Evolutionary conservation across 2,888 invertebrate species (phyloP).

Genomic region (Amblyjoppa proteus): DNA sequence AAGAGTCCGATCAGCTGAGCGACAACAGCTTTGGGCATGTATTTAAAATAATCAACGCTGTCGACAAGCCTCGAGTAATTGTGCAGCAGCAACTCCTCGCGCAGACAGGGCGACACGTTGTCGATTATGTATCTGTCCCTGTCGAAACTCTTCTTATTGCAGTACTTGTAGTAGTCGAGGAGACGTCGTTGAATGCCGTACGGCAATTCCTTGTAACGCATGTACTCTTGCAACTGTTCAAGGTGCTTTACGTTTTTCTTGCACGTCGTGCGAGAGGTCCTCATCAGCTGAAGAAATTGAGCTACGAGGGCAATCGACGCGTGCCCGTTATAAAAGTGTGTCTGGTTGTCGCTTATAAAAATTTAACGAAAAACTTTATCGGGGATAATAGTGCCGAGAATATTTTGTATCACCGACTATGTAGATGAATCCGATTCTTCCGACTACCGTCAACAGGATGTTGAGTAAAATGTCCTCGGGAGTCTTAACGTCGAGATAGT

Average conservation of each 20-base stretch:
- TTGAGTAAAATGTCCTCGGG: constrained; percentile 80
- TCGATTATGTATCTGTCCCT: constrained; percentile 83
- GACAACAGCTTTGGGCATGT: constrained; percentile 80
- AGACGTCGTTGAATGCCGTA: constrained; percentile 80
- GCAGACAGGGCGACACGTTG: constrained; percentile 82
- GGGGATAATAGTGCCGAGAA: neutral
- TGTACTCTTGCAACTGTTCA: constrained; percentile 84
- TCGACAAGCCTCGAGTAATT: constrained; percentile 80
- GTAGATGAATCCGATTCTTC: constrained; percentile 79
- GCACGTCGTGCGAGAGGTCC: constrained; percentile 72
- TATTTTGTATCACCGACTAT: constrained; percentile 72
- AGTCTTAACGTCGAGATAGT: constrained; percentile 75
- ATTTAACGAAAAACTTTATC: no score
- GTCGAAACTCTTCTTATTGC: constrained; percentile 83
- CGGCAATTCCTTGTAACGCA: constrained; percentile 84
- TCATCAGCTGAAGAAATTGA: constrained; percentile 76
- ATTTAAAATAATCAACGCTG: constrained; percentile 82
- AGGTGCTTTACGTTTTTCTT: constrained; percentile 74
- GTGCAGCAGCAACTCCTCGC: constrained; percentile 82
- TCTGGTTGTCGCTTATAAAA: no score
- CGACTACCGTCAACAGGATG: constrained; percentile 75
- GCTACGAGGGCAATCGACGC: constrained; percentile 63
- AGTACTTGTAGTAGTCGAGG: constrained; percentile 82
- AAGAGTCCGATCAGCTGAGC: constrained; percentile 79
- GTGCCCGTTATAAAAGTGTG: neutral